Evolutionary conservation across 2,113 vertebrate species (phyloP), one percentile per base, ranked within the genome.

Genomic region (Machaerirhynchus nigripectus): DNA sequence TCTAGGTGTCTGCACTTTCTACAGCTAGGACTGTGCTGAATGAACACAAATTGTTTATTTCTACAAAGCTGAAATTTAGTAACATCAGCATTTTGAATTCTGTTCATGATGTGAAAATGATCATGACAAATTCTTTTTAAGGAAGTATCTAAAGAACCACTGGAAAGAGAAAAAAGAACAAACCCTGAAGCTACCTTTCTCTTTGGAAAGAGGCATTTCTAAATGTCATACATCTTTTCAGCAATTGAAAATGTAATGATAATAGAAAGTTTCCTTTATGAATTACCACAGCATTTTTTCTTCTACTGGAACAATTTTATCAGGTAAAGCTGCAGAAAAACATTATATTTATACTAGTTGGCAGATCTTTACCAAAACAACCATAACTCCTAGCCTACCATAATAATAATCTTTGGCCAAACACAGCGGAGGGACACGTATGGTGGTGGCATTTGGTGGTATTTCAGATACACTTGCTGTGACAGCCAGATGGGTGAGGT

Each of bases 241-340:
- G 76, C 63, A 82, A 81, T 13, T 92, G 86, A 93, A 96, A 96
- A 73, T n/a, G 22, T 47, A 70, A 95, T 60, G 22, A 92, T 61
- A 91, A 78, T 30, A 88, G 67, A 85, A 97, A 90, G 56, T 84
- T 96, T 95, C 71, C 44, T 78, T 89, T 85, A 95, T 1, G 8
- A 96, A 94, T 87, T 77, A 68, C 63, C 50, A 89, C 92, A 55
- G 49, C 53, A 44, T 84, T 90, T 86, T 88, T 68, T 81, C 78
- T 94, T 77, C 83, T 73, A 44, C 50, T 90, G 44, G 61, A 89
- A 90, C 76, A 67, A 88, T 79, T 44, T 84, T 74, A 74, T 84
- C 67, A 73, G 78, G 76, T 39, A 84, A 88, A 97, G 78, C 75
- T 92, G 68, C 46, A 96, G 87, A 93, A 90, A 94, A 93, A 81